Evolutionary conservation across 2,888 invertebrate species (phyloP), one percentile per base, ranked within the genome.

Genomic region (Dichetophora obliterata): DNA sequence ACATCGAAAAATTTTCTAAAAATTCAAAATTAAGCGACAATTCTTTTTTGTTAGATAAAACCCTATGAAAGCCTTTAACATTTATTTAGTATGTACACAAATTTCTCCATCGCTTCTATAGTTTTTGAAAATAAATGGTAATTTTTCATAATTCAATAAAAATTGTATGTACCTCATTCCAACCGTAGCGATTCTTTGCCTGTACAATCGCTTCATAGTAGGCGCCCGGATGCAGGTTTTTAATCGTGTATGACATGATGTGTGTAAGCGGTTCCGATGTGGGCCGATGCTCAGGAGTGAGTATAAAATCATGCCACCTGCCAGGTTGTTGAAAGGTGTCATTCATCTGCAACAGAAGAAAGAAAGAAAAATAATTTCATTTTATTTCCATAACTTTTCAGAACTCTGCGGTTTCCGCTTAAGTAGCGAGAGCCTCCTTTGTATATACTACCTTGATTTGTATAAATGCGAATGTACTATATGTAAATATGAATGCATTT

Each of bases 131-230:
- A 31, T 5, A 3, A 31, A 3, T 5, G 31, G 31, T 6, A 37
- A 37, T 5, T 5, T 5, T 6, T 37, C 37, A 52, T 31, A 3
- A 8, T 52, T 14, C 3, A 3, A 54, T 6, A 54, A 2, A 19
- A 1, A 14, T 34, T 24, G 34, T 24, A 22, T 85, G 81, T 81
- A 92, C 92, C 91, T 93, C 93, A 83, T 93, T 93, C 93, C 93
- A 94, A 0, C 94, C 94, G 81, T 93, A 93, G 88, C 93, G 91
- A 88, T 94, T 94, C 90, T 93, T 93, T 77, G 94, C 93, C 84
- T 93, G 93, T 73, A 94, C 93, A 82, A 93, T 93, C 14, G 94
- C 94, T 84, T 94, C 94, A 87, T 94, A 94, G 79, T 93, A 92
- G 9, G 93, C 92, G 1, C 91, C 93, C 0, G 93, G 91, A 86